Evolutionary conservation across 2,797 vertebrate species (phyloP).

Genomic region (Kryptolebias ocellatus): DNA sequence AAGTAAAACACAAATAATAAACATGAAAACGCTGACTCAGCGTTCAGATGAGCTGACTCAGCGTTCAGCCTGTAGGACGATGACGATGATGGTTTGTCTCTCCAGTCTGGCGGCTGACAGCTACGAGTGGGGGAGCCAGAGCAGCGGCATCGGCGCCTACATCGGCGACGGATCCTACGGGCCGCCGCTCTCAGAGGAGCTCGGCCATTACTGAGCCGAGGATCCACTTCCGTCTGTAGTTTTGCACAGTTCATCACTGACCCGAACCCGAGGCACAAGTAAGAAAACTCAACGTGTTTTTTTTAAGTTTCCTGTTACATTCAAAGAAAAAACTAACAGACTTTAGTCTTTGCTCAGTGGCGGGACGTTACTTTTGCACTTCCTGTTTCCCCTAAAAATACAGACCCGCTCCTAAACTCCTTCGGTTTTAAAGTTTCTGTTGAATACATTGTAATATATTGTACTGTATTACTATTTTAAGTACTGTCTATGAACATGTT

Average conservation of each 20-base stretch:
- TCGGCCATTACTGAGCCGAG: constrained; percentile 6
- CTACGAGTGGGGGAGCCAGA: constrained; percentile 89
- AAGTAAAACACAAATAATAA: neutral
- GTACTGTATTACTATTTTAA: constrained; percentile 62
- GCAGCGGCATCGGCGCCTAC: constrained; percentile 86
- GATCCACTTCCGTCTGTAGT: neutral
- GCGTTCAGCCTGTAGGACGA: neutral
- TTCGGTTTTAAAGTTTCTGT: constrained; percentile 61
- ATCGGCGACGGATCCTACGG: constrained; percentile 51
- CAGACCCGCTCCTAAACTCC: constrained; percentile 44
- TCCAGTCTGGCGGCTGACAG: constrained; percentile 88
- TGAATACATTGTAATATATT: constrained; percentile 71
- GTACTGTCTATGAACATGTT: constrained; percentile 39
- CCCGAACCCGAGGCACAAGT: constrained; percentile 51
- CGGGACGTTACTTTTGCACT: constrained; percentile 64
- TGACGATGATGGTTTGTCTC: neutral
- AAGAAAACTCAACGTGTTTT: constrained; percentile 28
- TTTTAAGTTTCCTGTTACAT: constrained; percentile 27
- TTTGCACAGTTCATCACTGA: constrained; percentile 62
- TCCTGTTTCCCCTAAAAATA: constrained; percentile 41
- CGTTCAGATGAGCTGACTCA: too few relatives aligned
- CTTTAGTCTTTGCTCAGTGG: constrained; percentile 40
- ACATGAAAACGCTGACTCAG: too few relatives aligned
- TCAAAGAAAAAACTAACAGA: constrained; percentile 38
- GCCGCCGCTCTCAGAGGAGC: too few relatives aligned